These are phyloP conservation scores for Zootoca vivipara DNA, from an alignment of 2,113 vertebrate species.

Conservation along the genomic window DNA sequence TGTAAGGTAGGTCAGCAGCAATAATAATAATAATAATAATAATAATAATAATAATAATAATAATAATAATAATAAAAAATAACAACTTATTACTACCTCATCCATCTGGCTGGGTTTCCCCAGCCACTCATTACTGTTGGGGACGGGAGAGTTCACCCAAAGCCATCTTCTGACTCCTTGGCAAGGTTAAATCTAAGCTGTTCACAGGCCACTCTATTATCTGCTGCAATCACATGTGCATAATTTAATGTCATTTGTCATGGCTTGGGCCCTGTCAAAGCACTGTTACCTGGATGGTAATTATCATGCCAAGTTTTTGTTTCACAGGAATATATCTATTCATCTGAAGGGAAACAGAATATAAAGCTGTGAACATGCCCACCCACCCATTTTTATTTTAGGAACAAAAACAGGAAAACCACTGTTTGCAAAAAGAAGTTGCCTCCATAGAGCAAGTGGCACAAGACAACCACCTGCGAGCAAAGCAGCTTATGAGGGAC, in stretches of 20 bases:
- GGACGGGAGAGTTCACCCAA: not conserved
- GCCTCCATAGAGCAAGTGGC: conserved; percentile 58
- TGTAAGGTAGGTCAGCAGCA: not conserved
- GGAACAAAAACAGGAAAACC: conserved; percentile 67
- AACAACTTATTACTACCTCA: no score
- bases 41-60: no score
- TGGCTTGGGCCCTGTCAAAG: not conserved
- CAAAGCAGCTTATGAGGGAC: conserved; percentile 52
- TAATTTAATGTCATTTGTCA: not conserved
- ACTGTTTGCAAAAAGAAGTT: conserved; percentile 64
- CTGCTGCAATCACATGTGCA: not conserved
- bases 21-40: no score
- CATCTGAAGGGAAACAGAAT: not conserved
- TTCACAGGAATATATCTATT: rapidly evolving
- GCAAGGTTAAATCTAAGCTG: not conserved
- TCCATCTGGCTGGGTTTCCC: no score
- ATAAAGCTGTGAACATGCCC: not conserved
- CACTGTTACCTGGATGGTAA: not conserved
- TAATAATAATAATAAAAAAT: no score
- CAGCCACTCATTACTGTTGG: not conserved
- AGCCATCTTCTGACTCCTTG: not conserved
- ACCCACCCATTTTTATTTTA: conserved; percentile 10
- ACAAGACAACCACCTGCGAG: conserved; percentile 54
- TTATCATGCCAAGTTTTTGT: rapidly evolving
- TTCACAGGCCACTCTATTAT: not conserved